Evolutionary conservation across 2,888 invertebrate species (phyloP).

Genomic region (Macrosoma leucophasiata): DNA sequence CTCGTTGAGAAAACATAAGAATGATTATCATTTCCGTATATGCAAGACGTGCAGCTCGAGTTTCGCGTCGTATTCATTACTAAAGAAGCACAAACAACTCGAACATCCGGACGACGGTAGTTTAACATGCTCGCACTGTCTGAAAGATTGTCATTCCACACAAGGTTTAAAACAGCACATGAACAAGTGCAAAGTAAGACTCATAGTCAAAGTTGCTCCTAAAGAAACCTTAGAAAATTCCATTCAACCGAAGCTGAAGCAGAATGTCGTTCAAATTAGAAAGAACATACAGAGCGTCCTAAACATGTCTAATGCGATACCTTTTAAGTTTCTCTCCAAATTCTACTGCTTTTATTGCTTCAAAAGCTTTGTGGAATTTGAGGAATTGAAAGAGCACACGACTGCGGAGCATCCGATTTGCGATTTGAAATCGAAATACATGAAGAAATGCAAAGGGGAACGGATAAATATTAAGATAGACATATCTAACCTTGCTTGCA

Average conservation of each 20-base stretch:
- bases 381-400: constrained; percentile 52
- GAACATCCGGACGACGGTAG: constrained; percentile 45
- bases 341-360: constrained; percentile 62
- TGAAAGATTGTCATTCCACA: constrained; percentile 44
- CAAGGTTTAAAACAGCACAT: constrained; percentile 49
- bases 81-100: constrained; percentile 42
- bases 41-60: constrained; percentile 42
- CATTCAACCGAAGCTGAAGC: constrained; percentile 39
- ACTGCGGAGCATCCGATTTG: constrained; percentile 48
- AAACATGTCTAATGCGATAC: constrained; percentile 61
- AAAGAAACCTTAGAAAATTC: constrained; percentile 23
- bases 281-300: constrained; percentile 56
- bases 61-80: constrained; percentile 36
- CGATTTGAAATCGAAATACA: constrained; percentile 51
- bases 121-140: constrained; percentile 50
- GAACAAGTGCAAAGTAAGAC: constrained; percentile 46
- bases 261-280: constrained; percentile 47
- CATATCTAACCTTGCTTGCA: constrained; percentile 47
- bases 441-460: constrained; percentile 60
- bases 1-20: constrained; percentile 36
- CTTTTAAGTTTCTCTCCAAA: constrained; percentile 58
- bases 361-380: constrained; percentile 51
- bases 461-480: constrained; percentile 55
- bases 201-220: constrained; percentile 26
- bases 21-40: constrained; percentile 39